These are phyloP conservation scores for Drepana arcuata DNA, from an alignment of 1,140 invertebrate genomes.

Conservation along the genomic window DNA sequence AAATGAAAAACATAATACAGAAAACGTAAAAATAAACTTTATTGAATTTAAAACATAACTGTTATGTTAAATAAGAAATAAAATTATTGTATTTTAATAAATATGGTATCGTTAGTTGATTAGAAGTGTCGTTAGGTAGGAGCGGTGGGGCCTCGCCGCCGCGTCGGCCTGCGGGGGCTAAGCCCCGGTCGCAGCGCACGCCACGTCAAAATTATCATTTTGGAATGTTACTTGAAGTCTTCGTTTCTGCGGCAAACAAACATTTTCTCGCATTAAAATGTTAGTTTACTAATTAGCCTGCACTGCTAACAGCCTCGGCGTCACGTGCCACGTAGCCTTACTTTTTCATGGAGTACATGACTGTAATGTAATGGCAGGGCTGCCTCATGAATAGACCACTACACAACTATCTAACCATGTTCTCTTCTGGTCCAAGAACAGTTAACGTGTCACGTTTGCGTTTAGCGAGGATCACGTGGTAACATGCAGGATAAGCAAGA, in stretches of 20 bases:
- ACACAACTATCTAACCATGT: too few relatives aligned
- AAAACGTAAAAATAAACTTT: slow-evolving; percentile 62
- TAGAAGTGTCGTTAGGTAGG: not conserved
- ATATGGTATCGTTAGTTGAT: slow-evolving; percentile 22
- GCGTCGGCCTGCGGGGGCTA: slow-evolving; percentile 15
- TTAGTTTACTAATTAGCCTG: slow-evolving; percentile 15
- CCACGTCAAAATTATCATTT: slow-evolving; percentile 45
- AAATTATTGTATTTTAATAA: slow-evolving; percentile 29
- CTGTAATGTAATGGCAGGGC: too few relatives aligned
- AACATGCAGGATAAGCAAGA: slow-evolving; percentile 58
- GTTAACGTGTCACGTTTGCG: slow-evolving; percentile 4
- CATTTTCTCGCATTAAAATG: slow-evolving; percentile 32
- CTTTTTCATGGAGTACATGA: too few relatives aligned
- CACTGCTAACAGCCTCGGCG: too few relatives aligned
- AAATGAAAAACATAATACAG: slow-evolving; percentile 36
- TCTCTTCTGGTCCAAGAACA: too few relatives aligned
- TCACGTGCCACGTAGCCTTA: too few relatives aligned
- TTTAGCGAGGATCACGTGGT: slow-evolving; percentile 17
- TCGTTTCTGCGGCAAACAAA: slow-evolving; percentile 63
- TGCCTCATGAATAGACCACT: too few relatives aligned
- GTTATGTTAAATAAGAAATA: slow-evolving; percentile 30
- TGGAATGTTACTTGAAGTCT: slow-evolving; percentile 59
- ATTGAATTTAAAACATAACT: slow-evolving; percentile 51
- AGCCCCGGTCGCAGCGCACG: slow-evolving; percentile 18
- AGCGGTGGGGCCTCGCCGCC: slow-evolving; percentile 2